These are phyloP conservation scores for Hartigia nigra DNA, from an alignment of 2,888 invertebrate species.

Conservation along the genomic window DNA sequence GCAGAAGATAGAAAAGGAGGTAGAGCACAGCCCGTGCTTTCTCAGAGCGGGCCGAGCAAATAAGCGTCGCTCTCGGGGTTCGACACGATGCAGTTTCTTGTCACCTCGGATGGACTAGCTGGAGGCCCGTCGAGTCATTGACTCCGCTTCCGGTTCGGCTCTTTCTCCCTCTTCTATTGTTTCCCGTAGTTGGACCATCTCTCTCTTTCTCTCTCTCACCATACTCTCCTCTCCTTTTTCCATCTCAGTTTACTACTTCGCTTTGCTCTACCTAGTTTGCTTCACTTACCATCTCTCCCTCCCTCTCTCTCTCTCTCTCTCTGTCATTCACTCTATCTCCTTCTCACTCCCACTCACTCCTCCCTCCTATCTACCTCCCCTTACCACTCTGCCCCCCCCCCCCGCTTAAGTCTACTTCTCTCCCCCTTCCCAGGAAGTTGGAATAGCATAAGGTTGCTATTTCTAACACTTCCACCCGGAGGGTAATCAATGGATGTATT, in stretches of 20 bases:
- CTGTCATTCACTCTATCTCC: not conserved
- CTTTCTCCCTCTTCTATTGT: constrained; percentile 47
- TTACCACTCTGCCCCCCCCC: not conserved
- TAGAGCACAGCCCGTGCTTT: not conserved
- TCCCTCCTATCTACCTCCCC: constrained; percentile 2
- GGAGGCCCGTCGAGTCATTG: constrained; percentile 49
- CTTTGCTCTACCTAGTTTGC: not conserved
- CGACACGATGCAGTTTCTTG: constrained; percentile 37
- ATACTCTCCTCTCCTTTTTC: constrained; percentile 11
- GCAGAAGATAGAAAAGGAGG: not conserved
- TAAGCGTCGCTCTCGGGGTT: not conserved
- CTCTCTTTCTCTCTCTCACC: constrained; percentile 24
- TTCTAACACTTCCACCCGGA: constrained; percentile 11
- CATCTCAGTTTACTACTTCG: constrained; percentile 5
- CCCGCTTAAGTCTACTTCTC: not conserved
- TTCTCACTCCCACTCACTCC: constrained; percentile 12
- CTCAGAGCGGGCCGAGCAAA: not conserved
- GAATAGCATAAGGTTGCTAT: not conserved
- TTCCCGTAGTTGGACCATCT: constrained; percentile 33
- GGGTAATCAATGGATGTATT: constrained; percentile 51
- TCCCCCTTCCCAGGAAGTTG: not conserved
- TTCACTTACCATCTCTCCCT: not conserved
- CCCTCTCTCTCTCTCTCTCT: not conserved
- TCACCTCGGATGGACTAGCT: constrained; percentile 44
- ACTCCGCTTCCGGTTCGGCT: constrained; percentile 56